phyloP scores from a whole-genome alignment of 2,113 vertebrate genomes.

The Malurus alboscapulatus region DNA sequence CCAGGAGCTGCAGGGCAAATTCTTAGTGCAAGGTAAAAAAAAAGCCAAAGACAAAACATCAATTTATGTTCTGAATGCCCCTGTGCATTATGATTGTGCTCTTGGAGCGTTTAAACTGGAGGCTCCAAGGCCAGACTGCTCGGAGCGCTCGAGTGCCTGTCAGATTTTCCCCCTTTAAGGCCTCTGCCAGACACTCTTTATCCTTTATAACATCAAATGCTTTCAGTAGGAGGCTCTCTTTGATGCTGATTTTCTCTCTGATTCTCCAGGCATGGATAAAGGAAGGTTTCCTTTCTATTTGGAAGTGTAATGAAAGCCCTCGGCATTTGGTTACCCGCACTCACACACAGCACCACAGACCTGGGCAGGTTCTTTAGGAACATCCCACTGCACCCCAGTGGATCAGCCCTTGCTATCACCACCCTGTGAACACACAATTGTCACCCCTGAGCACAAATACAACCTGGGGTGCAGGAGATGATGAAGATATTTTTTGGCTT shows the following conservation, averaged over 20 bases:
- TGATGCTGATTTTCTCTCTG: slow-evolving; percentile 19
- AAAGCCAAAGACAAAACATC: slow-evolving; percentile 47
- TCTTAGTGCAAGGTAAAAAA: slow-evolving; percentile 1
- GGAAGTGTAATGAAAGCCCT: neutral
- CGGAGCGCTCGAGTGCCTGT: neutral
- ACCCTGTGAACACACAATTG: rapidly evolving
- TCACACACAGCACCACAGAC: neutral
- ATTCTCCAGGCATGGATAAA: slow-evolving; percentile 11
- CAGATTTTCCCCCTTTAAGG: slow-evolving; percentile 14
- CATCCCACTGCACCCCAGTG: neutral
- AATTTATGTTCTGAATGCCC: slow-evolving; percentile 42
- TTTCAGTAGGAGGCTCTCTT: slow-evolving; percentile 11
- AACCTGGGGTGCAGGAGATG: neutral
- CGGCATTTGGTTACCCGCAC: neutral
- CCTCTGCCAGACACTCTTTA: slow-evolving; percentile 18
- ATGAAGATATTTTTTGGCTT: rapidly evolving
- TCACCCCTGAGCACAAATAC: neutral
- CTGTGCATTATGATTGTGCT: neutral
- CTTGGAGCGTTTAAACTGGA: neutral
- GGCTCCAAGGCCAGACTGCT: neutral
- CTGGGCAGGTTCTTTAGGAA: neutral
- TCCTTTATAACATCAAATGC: slow-evolving; percentile 6
- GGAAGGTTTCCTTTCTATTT: neutral
- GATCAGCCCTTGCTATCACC: neutral
- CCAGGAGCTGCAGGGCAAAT: slow-evolving; percentile 50